Percentiles rank a stretch among this genome's conserved stretches.
These are phyloP conservation scores for Hypomesus transpacificus DNA, from an alignment of 2,113 vertebrate species.

Conservation along the genomic window DNA sequence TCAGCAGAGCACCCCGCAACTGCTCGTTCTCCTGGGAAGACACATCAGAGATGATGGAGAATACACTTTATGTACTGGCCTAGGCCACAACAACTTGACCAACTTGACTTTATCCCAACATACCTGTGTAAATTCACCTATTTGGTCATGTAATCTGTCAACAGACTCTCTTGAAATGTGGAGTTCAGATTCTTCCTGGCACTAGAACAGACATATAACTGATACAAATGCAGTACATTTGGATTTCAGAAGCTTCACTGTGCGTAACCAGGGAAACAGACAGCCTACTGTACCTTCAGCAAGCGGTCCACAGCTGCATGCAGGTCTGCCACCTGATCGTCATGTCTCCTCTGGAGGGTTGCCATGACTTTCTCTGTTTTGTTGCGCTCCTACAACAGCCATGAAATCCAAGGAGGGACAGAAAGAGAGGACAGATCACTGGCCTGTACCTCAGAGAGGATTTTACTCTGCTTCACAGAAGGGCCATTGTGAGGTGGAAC, in stretches of 20 bases:
- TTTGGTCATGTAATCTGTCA: conserved; percentile 50
- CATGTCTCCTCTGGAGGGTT: conserved; percentile 63
- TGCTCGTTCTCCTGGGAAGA: conserved; percentile 66
- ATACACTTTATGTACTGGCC: not conserved
- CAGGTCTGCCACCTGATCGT: conserved; percentile 63
- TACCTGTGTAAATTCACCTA: conserved; percentile 65
- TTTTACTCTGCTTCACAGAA: conserved; percentile 52
- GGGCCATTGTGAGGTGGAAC: conserved; percentile 55
- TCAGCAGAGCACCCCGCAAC: conserved; percentile 45
- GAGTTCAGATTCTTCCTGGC: conserved; percentile 53
- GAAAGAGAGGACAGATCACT: conserved; percentile 5
- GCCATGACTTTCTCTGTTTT: conserved; percentile 62
- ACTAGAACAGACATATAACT: conserved; percentile 43
- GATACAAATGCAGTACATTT: not conserved
- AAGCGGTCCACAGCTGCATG: conserved; percentile 63
- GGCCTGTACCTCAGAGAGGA: conserved; percentile 31
- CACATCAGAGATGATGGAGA: not conserved
- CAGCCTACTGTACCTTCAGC: conserved; percentile 54
- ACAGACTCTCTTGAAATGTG: conserved; percentile 62
- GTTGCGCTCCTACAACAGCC: conserved; percentile 62
- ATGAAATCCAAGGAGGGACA: conserved; percentile 52
- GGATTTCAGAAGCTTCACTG: not conserved
- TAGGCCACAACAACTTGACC: not conserved
- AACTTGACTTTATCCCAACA: not conserved
- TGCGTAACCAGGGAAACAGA: not conserved